Conservation (phyloP, 2,888 invertebrate species). For the Epirrhoe tristata region DNA sequence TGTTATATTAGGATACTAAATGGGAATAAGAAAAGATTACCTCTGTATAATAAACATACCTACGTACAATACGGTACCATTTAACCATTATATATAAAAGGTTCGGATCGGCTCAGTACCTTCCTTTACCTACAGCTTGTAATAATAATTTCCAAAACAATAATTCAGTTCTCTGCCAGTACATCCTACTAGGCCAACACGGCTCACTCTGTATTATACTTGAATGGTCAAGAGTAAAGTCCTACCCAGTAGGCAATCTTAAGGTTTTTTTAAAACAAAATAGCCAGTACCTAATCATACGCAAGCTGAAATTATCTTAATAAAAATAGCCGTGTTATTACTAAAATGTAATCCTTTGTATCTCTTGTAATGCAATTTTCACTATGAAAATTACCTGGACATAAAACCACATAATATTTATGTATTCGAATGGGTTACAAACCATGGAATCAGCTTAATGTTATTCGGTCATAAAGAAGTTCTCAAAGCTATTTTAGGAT, state of each 20-base stretch:
- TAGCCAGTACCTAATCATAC: slow-evolving; percentile 41
- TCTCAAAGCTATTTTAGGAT: slow-evolving; percentile 40
- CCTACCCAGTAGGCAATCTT: slow-evolving; percentile 33
- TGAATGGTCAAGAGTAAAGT: slow-evolving; percentile 5
- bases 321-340: slow-evolving; percentile 50
- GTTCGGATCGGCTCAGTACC: no score
- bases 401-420: slow-evolving; percentile 59
- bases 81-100: no score
- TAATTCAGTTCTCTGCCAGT: no score
- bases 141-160: no score
- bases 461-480: slow-evolving; percentile 56
- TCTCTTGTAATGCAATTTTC: slow-evolving; percentile 64
- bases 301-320: slow-evolving; percentile 48
- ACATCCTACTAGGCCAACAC: background rate
- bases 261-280: slow-evolving; percentile 45
- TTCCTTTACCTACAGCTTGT: no score
- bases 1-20: no score
- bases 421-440: slow-evolving; percentile 54
- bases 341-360: slow-evolving; percentile 50
- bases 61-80: no score
- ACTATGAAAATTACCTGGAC: slow-evolving; percentile 64
- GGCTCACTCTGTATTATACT: background rate
- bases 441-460: slow-evolving; percentile 47
- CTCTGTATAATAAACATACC: no score
- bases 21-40: no score